Evolutionary conservation across 2,888 invertebrate genomes (phyloP), one percentile per base, ranked within the genome.

Genomic region (Thereva unica): DNA sequence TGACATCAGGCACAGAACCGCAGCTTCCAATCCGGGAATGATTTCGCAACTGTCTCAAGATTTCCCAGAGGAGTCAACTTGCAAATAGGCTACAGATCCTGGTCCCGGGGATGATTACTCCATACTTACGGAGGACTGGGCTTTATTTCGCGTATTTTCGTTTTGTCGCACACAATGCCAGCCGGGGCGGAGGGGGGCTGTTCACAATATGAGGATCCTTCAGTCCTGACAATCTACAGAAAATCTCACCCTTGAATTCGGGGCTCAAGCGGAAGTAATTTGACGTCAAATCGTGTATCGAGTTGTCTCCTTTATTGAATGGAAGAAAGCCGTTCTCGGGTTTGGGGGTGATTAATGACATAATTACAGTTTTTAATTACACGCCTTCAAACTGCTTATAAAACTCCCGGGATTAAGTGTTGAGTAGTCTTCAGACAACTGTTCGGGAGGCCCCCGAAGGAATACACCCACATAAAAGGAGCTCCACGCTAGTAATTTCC

Each of bases 281-380:
- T 40, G 50, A 61, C 50, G 61, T 49, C 49, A 61, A 61, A 61
- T 61, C 61, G 40, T 50, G 50, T 61, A 50, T 40, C 41, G 61
- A 38, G 23, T 41, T 50, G 61, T 50, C 61, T 50, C 41, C 41
- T 50, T 38, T 61, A 61, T 61, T 61, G 61, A 61, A 61, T 40
- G 49, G 61, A 50, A 50, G 49, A 50, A 40, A 40, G 12, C 50
- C 50, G 61, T 59, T 38, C 2, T 23, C 23, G 40, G 40, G 41
- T 41, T 45, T 40, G 37, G 50, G 50, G 40, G 50, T 61, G 61
- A 61, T 61, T 61, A 61, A 61, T 61, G 61, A 61, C 40, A 61
- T 61, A 61, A 61, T 61, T 61, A 61, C 61, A 61, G 61, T 61
- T 61, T 61, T 61, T 61, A 61, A 61, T 61, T 61, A 61, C 61